Conservation (phyloP, 2,113 vertebrate genomes). For the Archocentrus centrarchus region DNA sequence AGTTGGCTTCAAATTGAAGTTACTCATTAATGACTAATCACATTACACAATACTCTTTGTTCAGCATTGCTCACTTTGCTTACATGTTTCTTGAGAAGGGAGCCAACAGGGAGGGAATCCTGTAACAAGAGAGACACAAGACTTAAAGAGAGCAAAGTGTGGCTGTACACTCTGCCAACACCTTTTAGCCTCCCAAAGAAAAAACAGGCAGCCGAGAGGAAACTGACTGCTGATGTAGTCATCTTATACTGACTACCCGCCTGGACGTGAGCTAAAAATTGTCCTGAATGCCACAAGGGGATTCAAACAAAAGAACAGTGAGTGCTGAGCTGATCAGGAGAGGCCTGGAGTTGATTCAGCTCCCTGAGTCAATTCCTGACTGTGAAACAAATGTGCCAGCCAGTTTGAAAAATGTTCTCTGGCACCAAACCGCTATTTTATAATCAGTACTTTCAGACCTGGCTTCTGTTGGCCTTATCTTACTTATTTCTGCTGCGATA, state of each 20-base stretch:
- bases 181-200: constrained; percentile 64
- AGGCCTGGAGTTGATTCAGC: constrained; percentile 63
- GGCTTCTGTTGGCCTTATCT: not conserved
- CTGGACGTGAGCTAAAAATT: constrained; percentile 73
- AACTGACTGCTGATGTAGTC: constrained; percentile 76
- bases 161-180: constrained; percentile 33
- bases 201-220: constrained; percentile 69
- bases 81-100: constrained; percentile 29
- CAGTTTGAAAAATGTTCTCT: constrained; percentile 51
- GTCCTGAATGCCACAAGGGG: constrained; percentile 67
- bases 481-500: constrained; percentile 8
- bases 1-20: not conserved
- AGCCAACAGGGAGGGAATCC: constrained; percentile 30
- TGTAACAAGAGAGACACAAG: constrained; percentile 10
- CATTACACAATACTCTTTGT: not conserved
- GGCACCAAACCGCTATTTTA: constrained; percentile 37
- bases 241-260: constrained; percentile 67
- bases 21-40: constrained; percentile 52
- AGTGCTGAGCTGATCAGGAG: constrained; percentile 64
- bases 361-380: constrained; percentile 69
- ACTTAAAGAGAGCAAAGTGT: constrained; percentile 23
- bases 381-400: constrained; percentile 59
- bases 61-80: constrained; percentile 65
- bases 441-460: constrained; percentile 6
- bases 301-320: constrained; percentile 71